phyloP scores from a whole-genome alignment of 1,140 invertebrate genomes.

The Lerema accius region DNA sequence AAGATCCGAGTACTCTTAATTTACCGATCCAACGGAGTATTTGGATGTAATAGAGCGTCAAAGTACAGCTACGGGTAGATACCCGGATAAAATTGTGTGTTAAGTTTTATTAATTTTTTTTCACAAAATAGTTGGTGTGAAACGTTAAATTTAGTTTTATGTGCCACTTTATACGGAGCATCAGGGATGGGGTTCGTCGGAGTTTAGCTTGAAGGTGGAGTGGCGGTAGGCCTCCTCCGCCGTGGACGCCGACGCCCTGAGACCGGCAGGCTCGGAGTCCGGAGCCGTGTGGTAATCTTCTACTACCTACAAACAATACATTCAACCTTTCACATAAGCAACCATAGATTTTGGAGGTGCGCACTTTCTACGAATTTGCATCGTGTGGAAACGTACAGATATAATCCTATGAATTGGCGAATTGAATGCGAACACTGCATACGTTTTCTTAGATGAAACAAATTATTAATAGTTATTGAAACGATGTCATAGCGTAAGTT shows the following conservation, averaged over 20 bases:
- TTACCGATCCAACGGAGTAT: not conserved
- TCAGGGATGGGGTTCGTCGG: constrained; percentile 40
- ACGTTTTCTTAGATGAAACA: too few species aligned
- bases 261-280: not conserved
- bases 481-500: too few species aligned
- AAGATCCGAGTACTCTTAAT: not conserved
- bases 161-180: not conserved
- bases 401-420: too few species aligned
- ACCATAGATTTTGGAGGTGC: too few species aligned
- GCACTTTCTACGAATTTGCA: too few species aligned
- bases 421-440: too few species aligned
- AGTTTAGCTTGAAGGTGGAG: constrained; percentile 46
- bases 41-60: too few species aligned
- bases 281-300: constrained; percentile 31
- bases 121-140: not conserved
- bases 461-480: too few species aligned
- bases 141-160: constrained; percentile 14
- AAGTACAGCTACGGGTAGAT: too few species aligned
- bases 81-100: too few species aligned
- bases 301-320: constrained; percentile 27
- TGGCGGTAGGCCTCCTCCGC: constrained; percentile 40
- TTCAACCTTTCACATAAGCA: not conserved
- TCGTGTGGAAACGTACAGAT: too few species aligned
- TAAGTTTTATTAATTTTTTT: too few species aligned
- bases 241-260: constrained; percentile 37